phyloP scores from a whole-genome alignment of 2,888 invertebrate genomes.

The Acronicta psi region DNA sequence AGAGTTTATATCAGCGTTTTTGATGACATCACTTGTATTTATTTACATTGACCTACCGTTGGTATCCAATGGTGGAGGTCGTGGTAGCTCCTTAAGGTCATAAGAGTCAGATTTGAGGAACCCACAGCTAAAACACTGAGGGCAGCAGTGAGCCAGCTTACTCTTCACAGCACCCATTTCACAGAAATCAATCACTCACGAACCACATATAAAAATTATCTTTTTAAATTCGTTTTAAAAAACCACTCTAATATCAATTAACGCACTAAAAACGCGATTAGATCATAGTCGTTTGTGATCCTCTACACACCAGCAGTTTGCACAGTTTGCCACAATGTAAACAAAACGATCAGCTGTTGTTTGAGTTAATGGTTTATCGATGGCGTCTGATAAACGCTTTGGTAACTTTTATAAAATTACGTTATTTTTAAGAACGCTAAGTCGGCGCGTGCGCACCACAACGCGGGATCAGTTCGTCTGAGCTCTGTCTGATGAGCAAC shows the following conservation, averaged over 20 bases:
- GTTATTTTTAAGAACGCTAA: slow-evolving; percentile 11
- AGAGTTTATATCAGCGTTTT: slow-evolving; percentile 29
- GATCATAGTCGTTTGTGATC: slow-evolving; percentile 69
- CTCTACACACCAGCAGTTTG: slow-evolving; percentile 45
- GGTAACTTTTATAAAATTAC: slow-evolving; percentile 23
- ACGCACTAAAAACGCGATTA: slow-evolving; percentile 67
- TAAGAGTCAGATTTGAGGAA: slow-evolving; percentile 69
- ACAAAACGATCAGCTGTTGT: slow-evolving; percentile 67
- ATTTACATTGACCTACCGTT: slow-evolving; percentile 73
- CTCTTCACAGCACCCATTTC: slow-evolving; percentile 80
- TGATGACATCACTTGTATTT: slow-evolving; percentile 55
- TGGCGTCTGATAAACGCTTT: slow-evolving; percentile 20
- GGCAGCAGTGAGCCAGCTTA: slow-evolving; percentile 69
- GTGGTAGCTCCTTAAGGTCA: slow-evolving; percentile 78
- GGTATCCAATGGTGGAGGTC: slow-evolving; percentile 74
- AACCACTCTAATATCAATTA: slow-evolving; percentile 68
- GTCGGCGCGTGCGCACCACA: slow-evolving; percentile 71
- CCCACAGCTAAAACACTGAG: slow-evolving; percentile 69
- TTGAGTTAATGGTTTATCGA: slow-evolving; percentile 58
- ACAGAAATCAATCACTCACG: slow-evolving; percentile 43
- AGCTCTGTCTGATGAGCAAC: slow-evolving; percentile 52
- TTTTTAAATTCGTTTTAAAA: slow-evolving; percentile 30
- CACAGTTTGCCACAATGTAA: slow-evolving; percentile 69
- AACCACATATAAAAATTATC: slow-evolving; percentile 50
- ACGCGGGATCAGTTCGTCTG: slow-evolving; percentile 70